These are phyloP conservation scores for Pachliopta kotzebuea DNA, from an alignment of 2,888 invertebrate genomes.

Conservation along the genomic window DNA sequence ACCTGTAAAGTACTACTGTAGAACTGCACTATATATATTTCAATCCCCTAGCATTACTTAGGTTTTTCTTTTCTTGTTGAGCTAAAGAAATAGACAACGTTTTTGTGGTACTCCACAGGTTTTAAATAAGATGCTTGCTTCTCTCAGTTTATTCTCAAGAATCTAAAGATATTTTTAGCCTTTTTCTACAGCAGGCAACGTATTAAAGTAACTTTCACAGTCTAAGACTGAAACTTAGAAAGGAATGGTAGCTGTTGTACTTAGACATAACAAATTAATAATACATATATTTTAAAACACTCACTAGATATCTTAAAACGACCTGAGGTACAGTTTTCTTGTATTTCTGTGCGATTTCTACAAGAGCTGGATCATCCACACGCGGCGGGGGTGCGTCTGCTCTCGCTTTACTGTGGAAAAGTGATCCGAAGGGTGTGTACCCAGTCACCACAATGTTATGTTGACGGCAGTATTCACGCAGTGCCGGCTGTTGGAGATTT, in stretches of 20 bases:
- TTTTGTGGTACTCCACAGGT: too few relatives aligned
- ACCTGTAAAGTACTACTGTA: too few relatives aligned
- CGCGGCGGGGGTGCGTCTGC: constrained; percentile 62
- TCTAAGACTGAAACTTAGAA: too few relatives aligned
- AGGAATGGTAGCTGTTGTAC: background rate
- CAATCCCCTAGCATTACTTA: too few relatives aligned
- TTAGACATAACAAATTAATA: background rate
- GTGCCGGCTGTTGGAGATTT: constrained; percentile 82
- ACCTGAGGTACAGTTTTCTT: constrained; percentile 81
- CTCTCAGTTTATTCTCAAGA: too few relatives aligned
- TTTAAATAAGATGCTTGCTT: too few relatives aligned
- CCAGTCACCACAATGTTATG: constrained; percentile 81
- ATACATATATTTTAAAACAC: constrained; percentile 12
- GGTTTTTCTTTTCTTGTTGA: too few relatives aligned
- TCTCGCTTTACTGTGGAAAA: constrained; percentile 56
- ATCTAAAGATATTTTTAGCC: too few relatives aligned
- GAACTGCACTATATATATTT: too few relatives aligned
- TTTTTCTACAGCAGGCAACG: too few relatives aligned
- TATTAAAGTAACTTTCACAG: too few relatives aligned
- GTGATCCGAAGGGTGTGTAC: constrained; percentile 83
- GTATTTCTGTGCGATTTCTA: constrained; percentile 75
- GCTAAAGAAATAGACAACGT: too few relatives aligned
- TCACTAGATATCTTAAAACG: constrained; percentile 80
- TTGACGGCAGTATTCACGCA: constrained; percentile 82
- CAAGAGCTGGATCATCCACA: constrained; percentile 68